Evolutionary conservation across 2,888 invertebrate species (phyloP).

Genomic region (Dynastes maya): DNA sequence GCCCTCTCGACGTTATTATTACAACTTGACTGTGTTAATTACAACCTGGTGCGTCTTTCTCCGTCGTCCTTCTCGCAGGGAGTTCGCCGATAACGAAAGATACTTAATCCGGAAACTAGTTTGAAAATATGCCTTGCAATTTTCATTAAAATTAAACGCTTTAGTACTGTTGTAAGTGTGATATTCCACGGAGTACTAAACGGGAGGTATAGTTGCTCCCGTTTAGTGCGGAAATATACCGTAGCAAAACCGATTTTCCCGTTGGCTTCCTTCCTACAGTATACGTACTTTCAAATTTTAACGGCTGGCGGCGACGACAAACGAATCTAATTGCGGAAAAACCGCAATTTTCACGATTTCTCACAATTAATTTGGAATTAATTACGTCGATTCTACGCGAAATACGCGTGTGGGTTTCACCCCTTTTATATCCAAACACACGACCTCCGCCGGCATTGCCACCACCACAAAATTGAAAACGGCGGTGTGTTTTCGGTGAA

Average conservation of each 20-base stretch:
- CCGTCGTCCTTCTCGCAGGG: slow-evolving; percentile 25
- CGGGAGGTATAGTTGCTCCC: neutral
- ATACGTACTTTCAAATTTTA: slow-evolving; percentile 1
- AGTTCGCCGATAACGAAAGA: slow-evolving; percentile 55
- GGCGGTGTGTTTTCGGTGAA: neutral
- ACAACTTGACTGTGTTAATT: slow-evolving; percentile 63
- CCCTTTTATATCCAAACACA: neutral
- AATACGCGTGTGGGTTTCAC: neutral
- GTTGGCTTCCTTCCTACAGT: neutral
- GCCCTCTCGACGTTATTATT: slow-evolving; percentile 60
- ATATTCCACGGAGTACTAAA: neutral
- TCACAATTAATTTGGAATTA: slow-evolving; percentile 32
- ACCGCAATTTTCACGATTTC: slow-evolving; percentile 39
- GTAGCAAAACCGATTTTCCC: slow-evolving; percentile 13
- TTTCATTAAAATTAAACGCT: slow-evolving; percentile 39
- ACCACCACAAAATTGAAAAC: neutral
- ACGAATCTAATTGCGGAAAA: slow-evolving; percentile 33
- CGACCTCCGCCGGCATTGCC: too few species aligned
- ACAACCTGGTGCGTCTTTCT: slow-evolving; percentile 53
- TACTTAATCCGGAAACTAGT: neutral
- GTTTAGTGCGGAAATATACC: neutral
- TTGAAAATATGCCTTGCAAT: slow-evolving; percentile 7
- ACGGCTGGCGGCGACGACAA: neutral
- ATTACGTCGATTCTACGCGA: neutral
- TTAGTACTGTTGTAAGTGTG: too few species aligned